Evolutionary conservation across 2,888 invertebrate species (phyloP).

Genomic region (Epinotia bilunana): DNA sequence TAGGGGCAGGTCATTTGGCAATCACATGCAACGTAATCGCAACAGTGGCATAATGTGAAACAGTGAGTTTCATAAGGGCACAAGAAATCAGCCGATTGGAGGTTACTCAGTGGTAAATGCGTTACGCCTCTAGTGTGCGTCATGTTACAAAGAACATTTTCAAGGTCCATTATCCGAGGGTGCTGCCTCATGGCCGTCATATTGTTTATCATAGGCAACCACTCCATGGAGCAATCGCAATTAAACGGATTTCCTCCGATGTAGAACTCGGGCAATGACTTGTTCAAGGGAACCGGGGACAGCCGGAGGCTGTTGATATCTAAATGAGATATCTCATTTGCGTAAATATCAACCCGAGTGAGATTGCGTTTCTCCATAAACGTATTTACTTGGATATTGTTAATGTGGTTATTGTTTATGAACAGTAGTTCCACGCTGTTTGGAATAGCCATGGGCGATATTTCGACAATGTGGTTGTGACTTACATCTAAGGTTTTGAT

Average conservation of each 20-base stretch:
- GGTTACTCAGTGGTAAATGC: constrained; percentile 89
- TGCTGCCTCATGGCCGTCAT: constrained; percentile 92
- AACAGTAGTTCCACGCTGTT: constrained; percentile 94
- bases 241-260: constrained; percentile 97
- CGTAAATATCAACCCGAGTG: constrained; percentile 95
- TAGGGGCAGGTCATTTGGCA: constrained; percentile 98
- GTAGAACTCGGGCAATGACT: constrained; percentile 94
- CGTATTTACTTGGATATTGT: constrained; percentile 91
- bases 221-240: constrained; percentile 98
- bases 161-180: constrained; percentile 94
- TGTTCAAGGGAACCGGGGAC: constrained; percentile 89
- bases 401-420: constrained; percentile 95
- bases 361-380: constrained; percentile 93
- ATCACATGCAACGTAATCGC: constrained; percentile 97
- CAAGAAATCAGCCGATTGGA: constrained; percentile 93
- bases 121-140: constrained; percentile 92
- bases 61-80: constrained; percentile 97
- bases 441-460: constrained; percentile 92
- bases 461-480: constrained; percentile 92
- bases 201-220: constrained; percentile 95
- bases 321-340: constrained; percentile 93
- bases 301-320: constrained; percentile 92
- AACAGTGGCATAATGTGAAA: constrained; percentile 97
- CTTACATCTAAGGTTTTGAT: constrained; percentile 95
- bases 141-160: constrained; percentile 94